phyloP scores from a whole-genome alignment of 1,140 invertebrate species.

The Spodoptera frugiperda region DNA sequence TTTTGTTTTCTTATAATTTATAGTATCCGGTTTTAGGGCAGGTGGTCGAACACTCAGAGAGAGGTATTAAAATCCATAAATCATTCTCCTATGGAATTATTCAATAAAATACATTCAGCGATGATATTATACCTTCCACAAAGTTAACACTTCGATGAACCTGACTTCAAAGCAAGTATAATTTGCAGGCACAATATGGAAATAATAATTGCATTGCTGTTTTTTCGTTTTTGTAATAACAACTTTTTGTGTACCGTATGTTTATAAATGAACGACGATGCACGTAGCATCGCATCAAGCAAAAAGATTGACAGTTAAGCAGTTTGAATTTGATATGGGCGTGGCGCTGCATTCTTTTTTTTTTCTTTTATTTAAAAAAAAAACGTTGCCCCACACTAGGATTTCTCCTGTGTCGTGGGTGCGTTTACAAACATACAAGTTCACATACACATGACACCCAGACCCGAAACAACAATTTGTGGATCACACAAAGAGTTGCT shows the following conservation, averaged over 20 bases:
- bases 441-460: no score
- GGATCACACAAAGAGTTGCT: no score
- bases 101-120: slow-evolving; percentile 31
- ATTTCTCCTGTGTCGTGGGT: no score
- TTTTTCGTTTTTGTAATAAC: slow-evolving; percentile 6
- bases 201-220: slow-evolving; percentile 23
- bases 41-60: slow-evolving; percentile 60
- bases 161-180: slow-evolving; percentile 10
- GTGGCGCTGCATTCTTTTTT: slow-evolving; percentile 14
- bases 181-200: slow-evolving; percentile 35
- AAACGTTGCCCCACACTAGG: no score
- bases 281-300: slow-evolving; percentile 22
- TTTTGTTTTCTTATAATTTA: slow-evolving; percentile 78
- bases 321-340: slow-evolving; percentile 34
- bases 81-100: slow-evolving; percentile 44
- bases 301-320: slow-evolving; percentile 40
- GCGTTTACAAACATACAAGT: no score
- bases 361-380: no score
- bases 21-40: slow-evolving; percentile 75
- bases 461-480: no score
- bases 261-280: slow-evolving; percentile 4
- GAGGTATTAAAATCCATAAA: slow-evolving; percentile 45
- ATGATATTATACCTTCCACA: slow-evolving; percentile 32
- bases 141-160: slow-evolving; percentile 41
- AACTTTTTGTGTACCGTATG: slow-evolving; percentile 14